A percentile compares a stretch with the other conserved stretches of the same genome.
Conservation (phyloP, 1,140 invertebrate species). For the Euura saliciscinereae region DNA sequence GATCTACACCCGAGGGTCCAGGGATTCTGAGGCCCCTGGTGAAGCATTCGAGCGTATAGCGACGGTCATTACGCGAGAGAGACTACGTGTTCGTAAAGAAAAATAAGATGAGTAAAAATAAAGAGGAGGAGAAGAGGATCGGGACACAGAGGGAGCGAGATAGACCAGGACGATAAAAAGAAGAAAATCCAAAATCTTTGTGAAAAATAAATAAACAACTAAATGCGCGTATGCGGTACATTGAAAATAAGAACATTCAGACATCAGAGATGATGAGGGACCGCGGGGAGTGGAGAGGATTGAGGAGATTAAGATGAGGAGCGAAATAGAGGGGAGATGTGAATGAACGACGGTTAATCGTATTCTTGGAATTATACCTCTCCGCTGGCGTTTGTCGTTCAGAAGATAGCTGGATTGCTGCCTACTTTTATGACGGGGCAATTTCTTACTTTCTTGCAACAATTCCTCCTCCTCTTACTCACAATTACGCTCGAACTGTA, state of each 20-base stretch:
- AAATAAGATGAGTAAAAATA: background rate
- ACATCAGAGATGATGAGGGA: no score
- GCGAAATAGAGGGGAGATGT: background rate
- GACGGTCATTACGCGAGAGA: conserved; percentile 6
- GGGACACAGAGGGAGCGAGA: background rate
- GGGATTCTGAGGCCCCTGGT: background rate
- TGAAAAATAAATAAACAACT: no score
- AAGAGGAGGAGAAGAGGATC: background rate
- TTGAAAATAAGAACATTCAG: no score
- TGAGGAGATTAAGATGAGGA: no score
- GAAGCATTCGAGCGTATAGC: conserved; percentile 1
- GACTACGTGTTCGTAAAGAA: background rate
- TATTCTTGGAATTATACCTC: background rate
- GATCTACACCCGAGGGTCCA: conserved; percentile 6
- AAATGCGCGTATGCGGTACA: no score
- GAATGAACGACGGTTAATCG: conserved; percentile 7
- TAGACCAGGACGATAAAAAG: background rate
- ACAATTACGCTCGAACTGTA: no score
- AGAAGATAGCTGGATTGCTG: background rate
- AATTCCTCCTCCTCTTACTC: no score
- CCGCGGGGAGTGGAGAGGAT: no score
- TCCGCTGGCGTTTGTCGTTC: background rate
- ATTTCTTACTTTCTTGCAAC: background rate
- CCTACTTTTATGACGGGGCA: background rate
- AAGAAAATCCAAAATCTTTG: no score